Evolutionary conservation across 1,140 invertebrate genomes (phyloP).

Genomic region (Berghia stephanieae): DNA sequence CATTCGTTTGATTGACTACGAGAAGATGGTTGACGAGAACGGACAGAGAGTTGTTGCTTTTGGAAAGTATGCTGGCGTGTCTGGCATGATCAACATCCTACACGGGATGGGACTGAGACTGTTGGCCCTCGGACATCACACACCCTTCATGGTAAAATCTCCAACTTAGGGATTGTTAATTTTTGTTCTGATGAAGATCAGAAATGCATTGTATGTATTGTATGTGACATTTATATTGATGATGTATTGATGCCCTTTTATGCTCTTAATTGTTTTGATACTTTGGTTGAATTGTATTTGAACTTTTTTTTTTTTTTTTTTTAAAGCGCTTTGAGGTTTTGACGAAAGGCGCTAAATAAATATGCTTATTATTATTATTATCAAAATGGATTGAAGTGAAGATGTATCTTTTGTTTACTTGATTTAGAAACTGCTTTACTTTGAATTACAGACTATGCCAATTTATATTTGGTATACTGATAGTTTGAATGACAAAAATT

Average conservation of each 20-base stretch:
- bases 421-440: background rate
- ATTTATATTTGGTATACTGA: too few relatives aligned
- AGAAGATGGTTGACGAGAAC: conserved; percentile 89
- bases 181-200: background rate
- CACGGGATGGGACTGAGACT: conserved; percentile 94
- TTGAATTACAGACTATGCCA: background rate
- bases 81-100: conserved; percentile 98
- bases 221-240: too few relatives aligned
- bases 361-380: too few relatives aligned
- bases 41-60: conserved; percentile 96
- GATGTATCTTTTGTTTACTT: background rate
- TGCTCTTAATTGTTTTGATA: too few relatives aligned
- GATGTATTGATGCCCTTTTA: too few relatives aligned
- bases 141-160: conserved; percentile 95
- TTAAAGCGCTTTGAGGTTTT: too few relatives aligned
- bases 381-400: background rate
- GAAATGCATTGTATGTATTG: background rate
- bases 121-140: conserved; percentile 96
- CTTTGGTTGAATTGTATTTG: too few relatives aligned
- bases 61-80: conserved; percentile 98
- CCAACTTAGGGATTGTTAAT: too few relatives aligned
- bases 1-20: conserved; percentile 96
- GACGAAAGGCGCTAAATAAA: too few relatives aligned
- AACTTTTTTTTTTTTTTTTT: too few relatives aligned
- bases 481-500: too few relatives aligned